Percentiles rank a stretch among this genome's conserved stretches.
These are phyloP conservation scores for Drosophila limbata DNA, from an alignment of 2,888 invertebrate species.

Conservation along the genomic window DNA sequence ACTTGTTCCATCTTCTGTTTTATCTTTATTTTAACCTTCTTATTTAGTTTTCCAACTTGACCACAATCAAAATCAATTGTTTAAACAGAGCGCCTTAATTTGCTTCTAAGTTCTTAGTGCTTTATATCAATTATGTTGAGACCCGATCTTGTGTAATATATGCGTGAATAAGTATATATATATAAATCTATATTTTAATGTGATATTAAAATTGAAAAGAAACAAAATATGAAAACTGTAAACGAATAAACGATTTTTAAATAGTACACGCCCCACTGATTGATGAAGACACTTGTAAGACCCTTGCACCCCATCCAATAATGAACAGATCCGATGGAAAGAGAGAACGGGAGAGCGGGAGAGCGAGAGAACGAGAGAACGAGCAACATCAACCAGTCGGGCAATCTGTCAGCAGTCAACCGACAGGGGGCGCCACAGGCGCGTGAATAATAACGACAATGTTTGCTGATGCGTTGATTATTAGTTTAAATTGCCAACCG, in stretches of 20 bases:
- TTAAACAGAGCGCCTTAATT: constrained; percentile 23
- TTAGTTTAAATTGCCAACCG: constrained; percentile 82
- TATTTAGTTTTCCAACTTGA: background rate
- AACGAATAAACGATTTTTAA: constrained; percentile 73
- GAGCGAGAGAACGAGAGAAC: constrained; percentile 1
- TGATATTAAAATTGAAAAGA: constrained; percentile 61
- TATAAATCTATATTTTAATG: constrained; percentile 72
- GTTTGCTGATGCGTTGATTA: constrained; percentile 84
- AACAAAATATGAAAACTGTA: constrained; percentile 46
- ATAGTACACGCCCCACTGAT: constrained; percentile 59
- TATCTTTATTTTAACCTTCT: background rate
- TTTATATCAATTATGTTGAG: constrained; percentile 59
- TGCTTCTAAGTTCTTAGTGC: constrained; percentile 54
- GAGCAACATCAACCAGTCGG: constrained; percentile 17
- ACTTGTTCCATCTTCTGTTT: background rate
- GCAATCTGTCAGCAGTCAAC: constrained; percentile 68
- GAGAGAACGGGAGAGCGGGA: background rate
- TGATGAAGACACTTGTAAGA: constrained; percentile 63
- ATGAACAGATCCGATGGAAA: background rate
- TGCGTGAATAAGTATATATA: constrained; percentile 42
- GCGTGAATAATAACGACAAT: constrained; percentile 80
- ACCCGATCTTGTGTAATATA: constrained; percentile 67
- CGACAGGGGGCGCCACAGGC: constrained; percentile 57
- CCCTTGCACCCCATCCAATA: constrained; percentile 13
- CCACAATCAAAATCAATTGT: constrained; percentile 27